Base-by-base conservation (phyloP, 2,888 invertebrate genomes). In the Trichopria drosophilae region DNA sequence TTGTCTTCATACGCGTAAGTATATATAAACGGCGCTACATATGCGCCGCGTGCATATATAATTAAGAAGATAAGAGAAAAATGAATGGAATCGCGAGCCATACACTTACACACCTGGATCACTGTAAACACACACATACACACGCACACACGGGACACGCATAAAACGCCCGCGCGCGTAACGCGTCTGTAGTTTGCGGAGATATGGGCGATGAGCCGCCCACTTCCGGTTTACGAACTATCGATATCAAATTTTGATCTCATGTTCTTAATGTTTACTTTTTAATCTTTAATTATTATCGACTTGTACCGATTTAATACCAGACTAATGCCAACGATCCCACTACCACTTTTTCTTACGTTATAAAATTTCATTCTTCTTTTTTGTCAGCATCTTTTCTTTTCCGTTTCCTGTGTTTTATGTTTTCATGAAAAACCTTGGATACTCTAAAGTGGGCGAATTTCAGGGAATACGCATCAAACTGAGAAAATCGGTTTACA, bases 231-330 rank as follows among this genome's bases (percentile, higher is more conserved):
- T 60, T 54, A 58, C 55, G 55, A 63, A 62, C 60, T 66, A 63
- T 66, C 57, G 61, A 64, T 68, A 67, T 69, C 65, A 69, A 71
- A 69, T 66, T 63, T 72, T 73, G 73, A 73, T 73, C 73, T 73
- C 73, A 72, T 72, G 62, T 67, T 68, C 61, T 66, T 69, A 71
- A 70, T 64, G 57, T 61, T 65, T 66, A 62, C 51, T 57, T 56
- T 62, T n/a, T 34, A 62, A 62, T 59, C 57, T 58, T 62, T 59
- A 61, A 62, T 55, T 39, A 56, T 53, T 55, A 53, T 59, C 58
- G 53, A 60, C 57, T 55, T 55, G 57, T 50, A 53, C 59, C 58
- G 56, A 61, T 57, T 53, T 59, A 54, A 51, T 62, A 63, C 53
- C 44, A 58, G 50, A 62, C 59, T 64, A 64, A 63, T 63, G 63